These are phyloP conservation scores for Xestia ashworthii DNA, from an alignment of 2,888 invertebrate genomes.

Conservation along the genomic window DNA sequence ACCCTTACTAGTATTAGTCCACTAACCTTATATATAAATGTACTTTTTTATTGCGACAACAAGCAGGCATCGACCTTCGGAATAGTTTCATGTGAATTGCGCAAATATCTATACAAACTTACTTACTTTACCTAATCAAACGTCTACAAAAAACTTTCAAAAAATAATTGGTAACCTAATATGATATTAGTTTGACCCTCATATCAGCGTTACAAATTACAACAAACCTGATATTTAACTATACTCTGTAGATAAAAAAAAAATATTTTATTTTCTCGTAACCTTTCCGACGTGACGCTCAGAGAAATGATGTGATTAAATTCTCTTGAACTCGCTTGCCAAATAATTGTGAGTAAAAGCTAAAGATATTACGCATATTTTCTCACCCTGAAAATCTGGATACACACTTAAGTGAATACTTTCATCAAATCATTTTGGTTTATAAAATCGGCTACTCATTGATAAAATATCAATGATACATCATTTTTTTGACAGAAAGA, in stretches of 20 bases:
- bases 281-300: not conserved
- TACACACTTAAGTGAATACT: not conserved
- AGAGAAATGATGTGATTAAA: slow-evolving; percentile 5
- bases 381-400: not conserved
- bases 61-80: not conserved
- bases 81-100: not conserved
- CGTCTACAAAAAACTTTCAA: not conserved
- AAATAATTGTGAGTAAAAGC: not conserved
- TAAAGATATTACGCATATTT: not conserved
- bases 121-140: not conserved
- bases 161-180: not conserved
- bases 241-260: not conserved
- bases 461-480: not conserved
- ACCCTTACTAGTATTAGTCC: not conserved
- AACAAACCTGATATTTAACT: not conserved
- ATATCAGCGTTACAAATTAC: not conserved
- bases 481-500: not conserved
- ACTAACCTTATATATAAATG: not conserved
- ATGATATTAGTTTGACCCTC: not conserved
- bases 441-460: not conserved
- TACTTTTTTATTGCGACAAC: not conserved
- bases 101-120: not conserved
- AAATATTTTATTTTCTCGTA: not conserved
- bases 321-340: not conserved
- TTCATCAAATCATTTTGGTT: not conserved